Conservation (phyloP, 1,140 invertebrate species). For the Reticulitermes speratus region DNA sequence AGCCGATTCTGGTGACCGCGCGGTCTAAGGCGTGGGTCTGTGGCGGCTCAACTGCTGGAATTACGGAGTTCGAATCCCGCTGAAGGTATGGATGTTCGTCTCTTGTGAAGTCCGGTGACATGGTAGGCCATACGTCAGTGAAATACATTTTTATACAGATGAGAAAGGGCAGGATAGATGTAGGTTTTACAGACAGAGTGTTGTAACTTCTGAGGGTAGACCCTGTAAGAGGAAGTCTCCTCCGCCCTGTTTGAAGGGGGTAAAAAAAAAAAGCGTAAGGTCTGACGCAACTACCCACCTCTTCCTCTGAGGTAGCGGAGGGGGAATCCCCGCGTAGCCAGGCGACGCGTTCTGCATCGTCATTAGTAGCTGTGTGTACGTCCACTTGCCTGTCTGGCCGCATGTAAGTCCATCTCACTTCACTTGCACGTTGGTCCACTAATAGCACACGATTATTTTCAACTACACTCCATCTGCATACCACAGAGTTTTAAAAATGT, state of each 20-base stretch:
- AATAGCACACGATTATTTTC: too few species aligned
- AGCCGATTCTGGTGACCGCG: too few species aligned
- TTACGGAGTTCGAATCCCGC: too few species aligned
- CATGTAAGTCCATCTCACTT: neutral
- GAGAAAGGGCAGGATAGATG: neutral
- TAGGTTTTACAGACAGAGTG: neutral
- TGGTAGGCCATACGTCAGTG: neutral
- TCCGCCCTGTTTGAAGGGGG: neutral
- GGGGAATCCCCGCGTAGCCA: slow-evolving; percentile 14
- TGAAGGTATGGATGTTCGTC: too few species aligned
- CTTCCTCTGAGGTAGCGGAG: slow-evolving; percentile 26
- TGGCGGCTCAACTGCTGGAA: too few species aligned
- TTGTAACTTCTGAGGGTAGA: neutral
- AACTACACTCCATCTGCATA: too few species aligned
- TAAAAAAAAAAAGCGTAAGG: neutral
- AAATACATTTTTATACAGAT: slow-evolving; percentile 5
- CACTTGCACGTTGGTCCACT: too few species aligned
- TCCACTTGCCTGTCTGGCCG: neutral
- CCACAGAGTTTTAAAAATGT: too few species aligned
- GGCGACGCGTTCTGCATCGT: slow-evolving; percentile 17
- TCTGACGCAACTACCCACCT: slow-evolving; percentile 2
- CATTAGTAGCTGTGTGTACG: neutral
- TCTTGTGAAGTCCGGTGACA: neutral
- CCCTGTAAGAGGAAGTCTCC: neutral
- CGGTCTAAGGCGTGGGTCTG: too few species aligned